Evolutionary conservation across 2,797 vertebrate species (phyloP).

Genomic region (Pampus argenteus): DNA sequence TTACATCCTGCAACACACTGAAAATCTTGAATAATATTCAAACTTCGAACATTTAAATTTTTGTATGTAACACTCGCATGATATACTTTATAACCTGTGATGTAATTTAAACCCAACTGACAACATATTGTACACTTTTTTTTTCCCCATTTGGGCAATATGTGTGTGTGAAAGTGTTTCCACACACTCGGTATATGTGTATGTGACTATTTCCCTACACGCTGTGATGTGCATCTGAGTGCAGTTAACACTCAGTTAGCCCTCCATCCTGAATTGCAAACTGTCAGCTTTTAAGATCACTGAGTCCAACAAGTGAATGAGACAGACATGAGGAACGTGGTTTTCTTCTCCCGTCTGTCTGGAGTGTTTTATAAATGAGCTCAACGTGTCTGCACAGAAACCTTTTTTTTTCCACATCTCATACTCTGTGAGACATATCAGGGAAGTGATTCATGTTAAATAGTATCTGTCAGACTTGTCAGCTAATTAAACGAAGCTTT

Average conservation of each 20-base stretch:
- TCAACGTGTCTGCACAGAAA: constrained; percentile 66
- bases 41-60: constrained; percentile 1
- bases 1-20: neutral
- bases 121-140: constrained; percentile 1
- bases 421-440: constrained; percentile 62
- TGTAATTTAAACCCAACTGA: constrained; percentile 2
- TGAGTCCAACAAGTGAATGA: constrained; percentile 69
- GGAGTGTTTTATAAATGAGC: constrained; percentile 70
- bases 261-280: constrained; percentile 42
- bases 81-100: neutral
- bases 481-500: constrained; percentile 77
- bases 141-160: neutral
- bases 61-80: neutral
- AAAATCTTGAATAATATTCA: constrained; percentile 1
- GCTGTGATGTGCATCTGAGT: constrained; percentile 32
- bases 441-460: constrained; percentile 78
- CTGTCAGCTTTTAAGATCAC: constrained; percentile 56
- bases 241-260: constrained; percentile 54
- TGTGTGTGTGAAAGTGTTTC: constrained; percentile 10
- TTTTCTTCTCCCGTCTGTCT: constrained; percentile 68
- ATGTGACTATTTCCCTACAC: neutral
- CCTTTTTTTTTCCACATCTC: constrained; percentile 53
- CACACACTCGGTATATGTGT: neutral
- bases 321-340: constrained; percentile 61
- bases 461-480: constrained; percentile 77